Evolutionary conservation across 2,888 invertebrate species (phyloP).

Genomic region (Ennomos erosarius): DNA sequence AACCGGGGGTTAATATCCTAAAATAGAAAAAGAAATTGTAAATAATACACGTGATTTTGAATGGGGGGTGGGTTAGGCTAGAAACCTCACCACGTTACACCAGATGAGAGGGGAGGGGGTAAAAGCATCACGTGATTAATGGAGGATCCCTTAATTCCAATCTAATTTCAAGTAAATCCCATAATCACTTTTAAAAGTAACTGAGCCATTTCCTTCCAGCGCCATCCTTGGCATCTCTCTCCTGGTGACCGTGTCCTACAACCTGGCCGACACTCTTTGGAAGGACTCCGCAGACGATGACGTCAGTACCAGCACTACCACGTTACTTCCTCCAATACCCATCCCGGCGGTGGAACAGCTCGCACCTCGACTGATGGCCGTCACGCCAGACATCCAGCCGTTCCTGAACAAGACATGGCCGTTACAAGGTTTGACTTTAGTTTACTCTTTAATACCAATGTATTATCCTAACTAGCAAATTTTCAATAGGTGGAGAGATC

Average conservation of each 20-base stretch:
- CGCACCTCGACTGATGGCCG: conserved; percentile 38
- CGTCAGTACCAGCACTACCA: conserved; percentile 17
- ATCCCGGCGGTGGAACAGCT: conserved; percentile 17
- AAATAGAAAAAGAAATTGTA: too few relatives aligned
- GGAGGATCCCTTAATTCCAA: too few relatives aligned
- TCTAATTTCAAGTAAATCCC: too few relatives aligned
- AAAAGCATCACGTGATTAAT: too few relatives aligned
- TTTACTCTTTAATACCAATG: not conserved
- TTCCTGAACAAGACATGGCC: conserved; percentile 72
- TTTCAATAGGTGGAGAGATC: too few relatives aligned
- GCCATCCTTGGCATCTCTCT: conserved; percentile 79
- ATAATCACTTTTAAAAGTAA: conserved; percentile 87
- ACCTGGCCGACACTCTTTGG: conserved; percentile 57
- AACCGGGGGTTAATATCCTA: too few relatives aligned
- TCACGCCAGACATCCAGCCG: conserved; percentile 51
- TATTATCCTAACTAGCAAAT: too few relatives aligned
- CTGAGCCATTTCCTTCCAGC: conserved; percentile 54
- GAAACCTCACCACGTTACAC: too few relatives aligned
- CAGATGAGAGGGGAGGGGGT: too few relatives aligned
- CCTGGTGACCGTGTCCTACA: conserved; percentile 83
- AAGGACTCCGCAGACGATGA: conserved; percentile 44
- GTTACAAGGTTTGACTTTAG: conserved; percentile 60
- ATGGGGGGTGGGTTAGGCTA: too few relatives aligned
- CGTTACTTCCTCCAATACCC: conserved; percentile 34
- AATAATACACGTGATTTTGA: too few relatives aligned